Conservation (phyloP, 2,888 invertebrate species). For the Phania funesta region DNA sequence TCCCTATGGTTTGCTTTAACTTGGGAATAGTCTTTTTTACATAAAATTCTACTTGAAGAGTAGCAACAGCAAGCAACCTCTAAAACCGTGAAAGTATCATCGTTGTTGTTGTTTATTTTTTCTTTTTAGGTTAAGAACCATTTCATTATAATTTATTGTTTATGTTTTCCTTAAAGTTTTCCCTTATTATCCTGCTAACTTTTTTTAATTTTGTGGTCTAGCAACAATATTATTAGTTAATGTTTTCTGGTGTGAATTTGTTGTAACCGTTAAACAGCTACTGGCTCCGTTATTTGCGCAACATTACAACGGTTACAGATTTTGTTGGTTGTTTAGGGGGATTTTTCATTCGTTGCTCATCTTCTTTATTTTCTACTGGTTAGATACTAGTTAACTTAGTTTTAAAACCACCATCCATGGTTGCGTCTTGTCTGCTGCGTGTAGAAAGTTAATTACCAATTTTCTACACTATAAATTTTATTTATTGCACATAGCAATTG, state of each 20-base stretch:
- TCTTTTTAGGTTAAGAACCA: background rate
- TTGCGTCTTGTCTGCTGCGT: constrained; percentile 59
- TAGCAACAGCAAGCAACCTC: background rate
- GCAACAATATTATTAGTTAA: constrained; percentile 21
- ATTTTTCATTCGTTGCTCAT: background rate
- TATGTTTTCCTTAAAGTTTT: constrained; percentile 51
- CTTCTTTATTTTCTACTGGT: constrained; percentile 26
- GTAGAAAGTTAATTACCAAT: constrained; percentile 73
- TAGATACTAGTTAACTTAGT: constrained; percentile 47
- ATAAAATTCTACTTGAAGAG: background rate
- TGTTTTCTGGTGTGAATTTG: constrained; percentile 5
- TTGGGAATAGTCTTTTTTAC: too few relatives aligned
- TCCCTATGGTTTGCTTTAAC: too few relatives aligned
- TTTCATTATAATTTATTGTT: constrained; percentile 65
- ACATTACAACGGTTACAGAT: constrained; percentile 42
- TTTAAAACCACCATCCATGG: constrained; percentile 52
- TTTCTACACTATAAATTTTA: constrained; percentile 76
- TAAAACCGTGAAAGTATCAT: background rate
- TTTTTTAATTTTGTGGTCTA: background rate
- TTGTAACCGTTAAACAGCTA: constrained; percentile 1
- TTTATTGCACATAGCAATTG: constrained; percentile 71
- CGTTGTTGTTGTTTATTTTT: background rate
- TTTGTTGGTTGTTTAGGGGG: background rate
- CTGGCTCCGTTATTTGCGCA: constrained; percentile 22
- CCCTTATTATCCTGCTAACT: constrained; percentile 43